Evolutionary conservation across 2,113 vertebrate species (phyloP), one percentile per base, ranked within the genome.

Genomic region (Alethe castanea): DNA sequence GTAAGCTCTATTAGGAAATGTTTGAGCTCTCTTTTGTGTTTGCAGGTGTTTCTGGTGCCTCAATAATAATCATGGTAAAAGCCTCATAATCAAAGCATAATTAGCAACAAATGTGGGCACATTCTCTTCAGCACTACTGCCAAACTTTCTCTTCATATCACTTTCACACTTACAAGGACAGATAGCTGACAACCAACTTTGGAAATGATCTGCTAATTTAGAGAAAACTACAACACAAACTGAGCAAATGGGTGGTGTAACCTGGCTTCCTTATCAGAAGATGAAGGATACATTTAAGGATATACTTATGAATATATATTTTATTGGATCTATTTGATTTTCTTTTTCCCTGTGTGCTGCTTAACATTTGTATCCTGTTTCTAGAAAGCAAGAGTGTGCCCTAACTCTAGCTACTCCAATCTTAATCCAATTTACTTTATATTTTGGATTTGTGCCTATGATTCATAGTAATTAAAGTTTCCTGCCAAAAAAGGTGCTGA

Each of bases 381-480:
- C 18, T 54, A 59, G 54, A 81, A 81, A 83, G 33, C 8, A 50
- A 65, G 6, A 65, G 3, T 10, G 11, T 52, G 23, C 33, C 24
- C 25, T 42, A 67, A 50, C 7, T 48, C 19, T 23, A 71, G 52
- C 14, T 74, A 62, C 44, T 35, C 2, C 4, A 70, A 81, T 73
- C 29, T 73, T 62, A 80, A 92, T 60, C 42, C 29, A 62, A 47
- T 80, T 81, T 89, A 86, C 18, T 84, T 80, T 92, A 20, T 62
- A 28, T 42, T 81, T 91, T 96, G 88, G 76, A 88, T 80, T 81
- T 78, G 13, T 71, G 56, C 50, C 50, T 52, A 28, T 84, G 35
- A 77, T 73, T 66, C 47, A 93, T n/a, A 57, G 33, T 67, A 88
- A 94, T 94, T 90, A 88, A 88, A 76, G 12, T 56, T 81, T 81